Conservation (phyloP, 1,140 invertebrate species). For the Trichogramma pretiosum region DNA sequence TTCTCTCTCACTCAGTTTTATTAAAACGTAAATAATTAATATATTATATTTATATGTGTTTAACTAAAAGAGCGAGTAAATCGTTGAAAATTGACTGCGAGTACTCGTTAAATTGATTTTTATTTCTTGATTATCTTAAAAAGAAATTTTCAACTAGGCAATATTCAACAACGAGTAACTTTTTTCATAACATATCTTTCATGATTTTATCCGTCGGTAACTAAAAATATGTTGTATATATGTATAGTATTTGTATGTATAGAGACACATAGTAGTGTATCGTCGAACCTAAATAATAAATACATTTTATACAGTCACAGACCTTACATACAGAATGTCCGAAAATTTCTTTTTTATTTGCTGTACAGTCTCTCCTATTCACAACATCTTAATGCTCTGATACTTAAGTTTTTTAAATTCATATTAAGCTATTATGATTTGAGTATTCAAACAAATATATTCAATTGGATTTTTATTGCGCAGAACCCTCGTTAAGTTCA, state of each 20-base stretch:
- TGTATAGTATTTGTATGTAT: slow-evolving; percentile 34
- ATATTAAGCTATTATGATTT: no score
- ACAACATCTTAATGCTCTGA: no score
- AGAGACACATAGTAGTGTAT: slow-evolving; percentile 38
- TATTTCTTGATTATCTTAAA: slow-evolving; percentile 19
- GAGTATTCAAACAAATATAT: no score
- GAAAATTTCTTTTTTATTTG: slow-evolving; percentile 24
- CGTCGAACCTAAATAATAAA: slow-evolving; percentile 47
- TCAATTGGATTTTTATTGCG: no score
- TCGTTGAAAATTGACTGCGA: slow-evolving; percentile 30
- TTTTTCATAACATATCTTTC: slow-evolving; percentile 25
- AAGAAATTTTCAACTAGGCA: slow-evolving; percentile 20
- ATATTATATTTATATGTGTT: slow-evolving; percentile 3
- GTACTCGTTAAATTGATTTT: slow-evolving; percentile 21
- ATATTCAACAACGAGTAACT: slow-evolving; percentile 22
- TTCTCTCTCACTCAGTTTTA: no score
- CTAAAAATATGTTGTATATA: slow-evolving; percentile 38
- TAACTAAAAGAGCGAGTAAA: slow-evolving; percentile 1
- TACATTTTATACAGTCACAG: slow-evolving; percentile 46
- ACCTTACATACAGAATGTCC: slow-evolving; percentile 42
- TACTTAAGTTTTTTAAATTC: no score
- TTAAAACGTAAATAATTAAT: slow-evolving; percentile 7
- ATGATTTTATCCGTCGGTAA: slow-evolving; percentile 28
- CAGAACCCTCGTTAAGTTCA: no score
- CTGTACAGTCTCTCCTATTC: slow-evolving; percentile 5